Base-by-base conservation (phyloP, 1,140 invertebrate genomes). In the Triops cancriformis region DNA sequence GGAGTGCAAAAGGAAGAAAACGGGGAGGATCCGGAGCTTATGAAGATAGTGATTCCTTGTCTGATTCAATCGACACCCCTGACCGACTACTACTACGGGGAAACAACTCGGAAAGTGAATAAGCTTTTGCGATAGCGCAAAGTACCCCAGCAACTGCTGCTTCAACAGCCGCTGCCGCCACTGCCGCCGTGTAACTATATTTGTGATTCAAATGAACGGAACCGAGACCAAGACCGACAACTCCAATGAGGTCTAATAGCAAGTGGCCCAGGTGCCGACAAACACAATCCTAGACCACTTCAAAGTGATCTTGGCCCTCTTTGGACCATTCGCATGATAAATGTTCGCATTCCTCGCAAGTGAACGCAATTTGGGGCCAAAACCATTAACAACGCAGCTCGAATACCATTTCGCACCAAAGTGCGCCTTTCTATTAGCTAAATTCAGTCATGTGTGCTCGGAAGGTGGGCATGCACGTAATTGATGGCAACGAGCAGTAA, bases 161-260 rank as follows among this genome's bases (percentile, higher is more conserved):
- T 64, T 18, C n/a, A 1, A 23, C 45, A n/a, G 45, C 31, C 31
- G 45, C 12, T 64, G 14, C 14, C 14, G 45, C 45, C 45, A 23
- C 51, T 64, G 14, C 18, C 51, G 14, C 18, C 51, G 14, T 23
- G 18, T n/a, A 64, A 18, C 14, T 64, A 64, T 18, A 64, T 64
- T 64, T 64, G 51, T 64, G 51, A 64, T 64, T 64, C 51, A 64
- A 64, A 64, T 64, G 51, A 64, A 64, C 51, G 51, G 51, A 23
- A 64, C 14, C 51, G 18, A 37, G 31, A 37, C 31, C 31, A 37
- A 37, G 51, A 64, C 51, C 14, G 51, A 64, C 51, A 64, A 64
- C 51, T 64, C 51, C 51, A 64, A 64, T 64, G 51, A 64, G 18
- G 51, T 64, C 51, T 64, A 64, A 64, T 64, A 9, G 51, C 14